These are phyloP conservation scores for Anthopleura sola DNA, from an alignment of 64 coral and sea anemone species.

Conservation along the genomic window DNA sequence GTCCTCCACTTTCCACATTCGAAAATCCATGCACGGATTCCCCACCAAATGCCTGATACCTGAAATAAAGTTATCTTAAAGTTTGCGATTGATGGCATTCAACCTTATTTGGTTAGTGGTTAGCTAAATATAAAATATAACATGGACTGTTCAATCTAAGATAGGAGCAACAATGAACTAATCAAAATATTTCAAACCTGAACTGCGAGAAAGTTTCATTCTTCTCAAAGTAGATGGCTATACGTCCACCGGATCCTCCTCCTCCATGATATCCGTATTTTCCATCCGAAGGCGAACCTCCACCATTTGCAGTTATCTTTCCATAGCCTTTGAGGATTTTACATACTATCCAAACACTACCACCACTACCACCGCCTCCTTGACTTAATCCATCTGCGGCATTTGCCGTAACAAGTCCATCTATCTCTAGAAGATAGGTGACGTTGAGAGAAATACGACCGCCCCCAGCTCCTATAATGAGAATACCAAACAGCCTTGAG, in stretches of 20 bases:
- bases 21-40: conserved; percentile 35
- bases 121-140: too few species aligned
- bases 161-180: too few species aligned
- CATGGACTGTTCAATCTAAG: too few species aligned
- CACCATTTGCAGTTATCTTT: conserved; percentile 81
- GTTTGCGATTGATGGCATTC: too few species aligned
- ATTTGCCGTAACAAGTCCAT: conserved; percentile 61
- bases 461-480: conserved; percentile 56
- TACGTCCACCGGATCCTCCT: conserved; percentile 72
- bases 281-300: conserved; percentile 51
- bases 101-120: too few species aligned
- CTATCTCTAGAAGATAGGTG: conserved; percentile 76
- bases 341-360: conserved; percentile 73
- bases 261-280: conserved; percentile 48
- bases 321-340: conserved; percentile 82
- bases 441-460: conserved; percentile 80
- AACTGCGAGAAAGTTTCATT: conserved; percentile 89
- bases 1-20: conserved; percentile 70
- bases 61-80: too few species aligned
- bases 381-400: conserved; percentile 46
- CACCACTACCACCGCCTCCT: conserved; percentile 87
- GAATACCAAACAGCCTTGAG: neutral
- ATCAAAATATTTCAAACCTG: conserved; percentile 29
- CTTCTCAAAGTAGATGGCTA: conserved; percentile 75
- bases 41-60: conserved; percentile 80